Evolutionary conservation across 2,888 invertebrate species (phyloP).

Genomic region (Anoplius nigerrimus): DNA sequence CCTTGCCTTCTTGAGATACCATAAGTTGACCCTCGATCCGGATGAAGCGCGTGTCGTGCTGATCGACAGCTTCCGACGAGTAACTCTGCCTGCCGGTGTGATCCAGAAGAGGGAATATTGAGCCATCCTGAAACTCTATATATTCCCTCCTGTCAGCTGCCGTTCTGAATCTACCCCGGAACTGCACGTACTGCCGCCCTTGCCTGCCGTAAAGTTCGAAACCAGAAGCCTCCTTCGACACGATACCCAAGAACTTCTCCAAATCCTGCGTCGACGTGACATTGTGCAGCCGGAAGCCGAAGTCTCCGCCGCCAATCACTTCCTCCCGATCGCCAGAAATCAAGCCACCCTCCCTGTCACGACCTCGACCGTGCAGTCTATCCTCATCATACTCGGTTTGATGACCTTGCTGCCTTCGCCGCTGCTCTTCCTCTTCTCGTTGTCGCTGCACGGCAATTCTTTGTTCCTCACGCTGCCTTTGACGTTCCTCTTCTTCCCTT

Average conservation of each 20-base stretch:
- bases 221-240: constrained; percentile 54
- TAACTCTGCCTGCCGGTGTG: constrained; percentile 54
- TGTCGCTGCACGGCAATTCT: constrained; percentile 2
- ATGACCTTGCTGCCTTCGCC: constrained; percentile 36
- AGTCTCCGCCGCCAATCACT: constrained; percentile 48
- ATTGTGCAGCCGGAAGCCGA: constrained; percentile 54
- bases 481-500: constrained; percentile 22
- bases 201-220: constrained; percentile 54
- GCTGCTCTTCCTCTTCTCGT: constrained; percentile 24
- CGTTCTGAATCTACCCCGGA: constrained; percentile 59
- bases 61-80: constrained; percentile 31
- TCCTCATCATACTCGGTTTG: constrained; percentile 56
- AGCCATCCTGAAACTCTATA: constrained; percentile 64
- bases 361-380: constrained; percentile 35
- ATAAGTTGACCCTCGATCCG: constrained; percentile 62
- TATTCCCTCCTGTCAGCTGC: constrained; percentile 58
- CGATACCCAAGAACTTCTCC: constrained; percentile 53
- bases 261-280: constrained; percentile 56
- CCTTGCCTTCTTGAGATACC: constrained; percentile 55
- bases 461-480: constrained; percentile 38
- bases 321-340: constrained; percentile 65
- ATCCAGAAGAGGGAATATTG: constrained; percentile 62
- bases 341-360: constrained; percentile 33
- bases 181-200: constrained; percentile 61
- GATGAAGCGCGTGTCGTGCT: constrained; percentile 41